phyloP scores from a whole-genome alignment of 2,113 vertebrate genomes.

The Brienomyrus longianalis region DNA sequence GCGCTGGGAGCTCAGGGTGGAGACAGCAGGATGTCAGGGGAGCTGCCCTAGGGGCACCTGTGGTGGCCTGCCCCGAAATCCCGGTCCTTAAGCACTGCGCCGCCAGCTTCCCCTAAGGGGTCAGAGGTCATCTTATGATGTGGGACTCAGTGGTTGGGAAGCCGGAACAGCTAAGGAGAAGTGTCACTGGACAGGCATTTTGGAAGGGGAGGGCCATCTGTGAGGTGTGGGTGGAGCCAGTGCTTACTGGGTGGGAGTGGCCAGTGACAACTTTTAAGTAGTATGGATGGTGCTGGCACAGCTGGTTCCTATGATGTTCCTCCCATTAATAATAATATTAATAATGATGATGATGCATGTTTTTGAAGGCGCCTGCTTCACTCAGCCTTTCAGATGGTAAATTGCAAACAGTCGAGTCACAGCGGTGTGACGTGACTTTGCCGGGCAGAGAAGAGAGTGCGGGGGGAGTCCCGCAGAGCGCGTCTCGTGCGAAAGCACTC shows the following conservation, averaged over 20 bases:
- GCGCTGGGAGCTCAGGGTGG: background rate
- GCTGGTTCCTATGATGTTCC: background rate
- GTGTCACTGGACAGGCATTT: background rate
- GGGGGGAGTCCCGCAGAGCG: background rate
- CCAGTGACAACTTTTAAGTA: background rate
- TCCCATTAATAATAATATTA: background rate
- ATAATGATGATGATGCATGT: background rate
- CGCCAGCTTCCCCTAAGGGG: background rate
- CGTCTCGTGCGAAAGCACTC: background rate
- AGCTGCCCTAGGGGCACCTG: background rate
- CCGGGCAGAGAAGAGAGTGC: background rate
- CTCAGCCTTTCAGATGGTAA: background rate
- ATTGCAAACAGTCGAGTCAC: constrained; percentile 11
- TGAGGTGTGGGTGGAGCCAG: background rate
- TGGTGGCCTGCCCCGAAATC: background rate
- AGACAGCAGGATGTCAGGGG: background rate
- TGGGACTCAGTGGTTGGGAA: background rate
- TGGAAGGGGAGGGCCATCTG: background rate
- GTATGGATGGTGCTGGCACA: background rate
- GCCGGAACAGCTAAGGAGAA: too few species aligned
- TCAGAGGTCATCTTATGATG: background rate
- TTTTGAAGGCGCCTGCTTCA: background rate
- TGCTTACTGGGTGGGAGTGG: background rate
- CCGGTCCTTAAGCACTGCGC: background rate
- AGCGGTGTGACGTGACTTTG: background rate